Evolutionary conservation across 2,797 vertebrate genomes (phyloP).

Genomic region (Pristis pectinata): DNA sequence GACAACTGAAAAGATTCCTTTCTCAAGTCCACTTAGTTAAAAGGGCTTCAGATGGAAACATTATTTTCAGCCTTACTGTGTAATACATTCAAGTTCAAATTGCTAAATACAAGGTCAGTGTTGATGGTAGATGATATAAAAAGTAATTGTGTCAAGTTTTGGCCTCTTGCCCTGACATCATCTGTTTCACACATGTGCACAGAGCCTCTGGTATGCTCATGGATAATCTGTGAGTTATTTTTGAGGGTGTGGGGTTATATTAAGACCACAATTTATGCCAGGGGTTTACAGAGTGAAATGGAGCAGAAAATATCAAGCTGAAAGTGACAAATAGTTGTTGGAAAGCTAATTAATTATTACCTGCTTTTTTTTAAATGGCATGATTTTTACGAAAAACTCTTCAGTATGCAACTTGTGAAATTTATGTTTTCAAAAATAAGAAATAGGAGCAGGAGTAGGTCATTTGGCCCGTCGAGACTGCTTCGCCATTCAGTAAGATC

Average conservation of each 20-base stretch:
- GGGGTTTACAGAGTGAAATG: neutral
- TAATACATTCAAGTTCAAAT: neutral
- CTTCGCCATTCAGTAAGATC: too few species aligned
- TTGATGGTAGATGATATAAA: neutral
- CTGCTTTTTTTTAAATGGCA: neutral
- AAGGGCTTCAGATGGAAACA: neutral
- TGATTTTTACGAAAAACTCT: neutral
- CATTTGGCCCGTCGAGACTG: too few species aligned
- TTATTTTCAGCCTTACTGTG: neutral
- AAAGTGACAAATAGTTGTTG: neutral
- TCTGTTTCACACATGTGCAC: neutral
- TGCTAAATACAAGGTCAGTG: neutral
- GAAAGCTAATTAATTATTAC: neutral
- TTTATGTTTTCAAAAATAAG: neutral
- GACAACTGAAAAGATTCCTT: neutral
- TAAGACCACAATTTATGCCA: neutral
- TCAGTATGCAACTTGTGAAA: neutral
- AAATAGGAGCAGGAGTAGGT: too few species aligned
- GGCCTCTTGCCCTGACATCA: neutral
- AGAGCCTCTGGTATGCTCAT: neutral
- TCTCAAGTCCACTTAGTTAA: neutral
- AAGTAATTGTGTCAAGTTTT: neutral
- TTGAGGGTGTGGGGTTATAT: neutral
- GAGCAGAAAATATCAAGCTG: slow-evolving; percentile 3
- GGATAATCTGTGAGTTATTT: neutral